Base-by-base conservation (phyloP, 2,888 invertebrate species). In the Diarsia dahlii region DNA sequence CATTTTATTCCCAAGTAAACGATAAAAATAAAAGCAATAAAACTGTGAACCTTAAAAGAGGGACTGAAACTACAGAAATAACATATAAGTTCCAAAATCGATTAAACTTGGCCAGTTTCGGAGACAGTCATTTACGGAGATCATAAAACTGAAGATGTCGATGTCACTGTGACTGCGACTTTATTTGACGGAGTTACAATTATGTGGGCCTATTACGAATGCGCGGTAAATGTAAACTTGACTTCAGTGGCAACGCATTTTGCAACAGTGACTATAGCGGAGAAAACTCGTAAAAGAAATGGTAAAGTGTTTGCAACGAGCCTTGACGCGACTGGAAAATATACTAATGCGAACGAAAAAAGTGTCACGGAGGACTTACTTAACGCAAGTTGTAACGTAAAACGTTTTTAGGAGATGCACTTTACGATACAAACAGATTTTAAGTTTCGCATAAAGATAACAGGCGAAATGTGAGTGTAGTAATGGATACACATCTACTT, bases 71-170 rank as follows among this genome's bases (percentile, higher is more conserved):
- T 82, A 78, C 64, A 77, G 70, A 76, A 70, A 78, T 74, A 69
- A 82, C 81, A 66, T 60, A 77, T 80, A 85, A 82, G 81, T 74
- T 80, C 79, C 78, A 73, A 82, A 92, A 90, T 89, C 92, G 91
- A 90, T 93, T 92, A 89, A 92, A 92, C 88, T 93, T 93, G 71
- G 82, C 84, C 88, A 85, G 85, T 89, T 86, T 84, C 71, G 74
- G 73, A 77, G 80, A 87, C 76, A 71, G 78, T 74, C 77, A 78
- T 81, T 84, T 84, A 81, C 73, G 68, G 65, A 74, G 70, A 78
- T 76, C 78, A 82, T 88, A 87, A 87, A 87, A 79, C 64, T 75
- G 80, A 78, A 78, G 74, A 78, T n/a, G 56, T 34, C 64, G 68
- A 70, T 65, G 72, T 64, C 71, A 20, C 20, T 20, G 63, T 70